Base-by-base conservation (phyloP, 2,797 vertebrate species). In the Otolemur crassicaudatus region DNA sequence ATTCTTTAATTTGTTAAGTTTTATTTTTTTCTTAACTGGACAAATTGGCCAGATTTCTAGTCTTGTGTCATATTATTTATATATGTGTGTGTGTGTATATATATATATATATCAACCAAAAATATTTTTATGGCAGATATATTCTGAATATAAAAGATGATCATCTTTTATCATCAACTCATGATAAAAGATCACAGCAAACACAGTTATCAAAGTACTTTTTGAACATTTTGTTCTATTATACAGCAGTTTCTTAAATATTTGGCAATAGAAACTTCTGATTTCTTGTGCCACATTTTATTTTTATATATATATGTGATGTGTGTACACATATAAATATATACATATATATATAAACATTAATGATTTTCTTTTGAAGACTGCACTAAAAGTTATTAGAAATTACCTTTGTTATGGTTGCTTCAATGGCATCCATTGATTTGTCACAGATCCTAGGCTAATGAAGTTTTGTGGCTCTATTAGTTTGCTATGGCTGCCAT, bases 181-280 rank as follows among this genome's bases (percentile, higher is more conserved):
- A 0, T 89, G 31, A 23, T 84, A 89, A 84, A 46, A 91, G 67
- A 72, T 94, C 25, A 16, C 2, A n/a, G 67, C 82, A 72, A 37
- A 72, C 34, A 22, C 12, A 63, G 56, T 92, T 96, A 70, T 83
- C 67, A 12, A 91, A 84, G 31, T 72, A 16, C 27, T 93, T 86
- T 80, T 77, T 43, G 23, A 96, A 69, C 34, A 67, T 75, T 84
- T 85, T 34, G 46, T 94, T 76, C 43, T 58, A 27, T 53, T 49
- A 85, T 61, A 40, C 5, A 93, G 34, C 75, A 58, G 58, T 90
- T 89, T 90, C 93, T 96, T 91, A 93, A 84, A 90, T 70, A 95
- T 87, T 63, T 63, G 81, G 87, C 87, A 86, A 58, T n/a, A 31
- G 58, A 84, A 94, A 69, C 70, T 16, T 20, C 56, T 77, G 37